phyloP scores from a whole-genome alignment of 2,113 vertebrate genomes.

The Megalops atlanticus region DNA sequence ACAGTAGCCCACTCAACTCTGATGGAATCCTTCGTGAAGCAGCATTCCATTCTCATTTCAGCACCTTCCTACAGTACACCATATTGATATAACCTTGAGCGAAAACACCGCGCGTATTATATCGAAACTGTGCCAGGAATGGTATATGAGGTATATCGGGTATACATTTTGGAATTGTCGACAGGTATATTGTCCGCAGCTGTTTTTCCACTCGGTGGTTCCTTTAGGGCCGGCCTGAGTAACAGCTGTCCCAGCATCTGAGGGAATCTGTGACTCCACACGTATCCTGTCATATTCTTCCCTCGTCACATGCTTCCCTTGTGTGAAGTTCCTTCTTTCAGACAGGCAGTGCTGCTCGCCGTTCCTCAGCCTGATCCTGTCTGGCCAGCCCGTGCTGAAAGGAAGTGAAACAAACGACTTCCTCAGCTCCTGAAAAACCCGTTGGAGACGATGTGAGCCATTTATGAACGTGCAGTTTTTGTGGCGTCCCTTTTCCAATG shows the following conservation, averaged over 20 bases:
- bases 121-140: neutral
- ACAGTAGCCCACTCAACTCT: neutral
- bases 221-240: neutral
- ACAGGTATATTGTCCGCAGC: neutral
- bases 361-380: neutral
- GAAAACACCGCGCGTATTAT: neutral
- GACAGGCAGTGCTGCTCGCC: neutral
- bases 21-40: neutral
- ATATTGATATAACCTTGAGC: neutral
- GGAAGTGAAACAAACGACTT: neutral
- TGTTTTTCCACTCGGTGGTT: neutral
- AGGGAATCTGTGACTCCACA: neutral
- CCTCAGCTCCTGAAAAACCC: neutral
- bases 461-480: neutral
- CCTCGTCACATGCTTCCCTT: neutral
- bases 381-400: neutral
- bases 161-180: neutral
- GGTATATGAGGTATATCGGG: neutral
- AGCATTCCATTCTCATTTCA: neutral
- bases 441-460: neutral
- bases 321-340: neutral
- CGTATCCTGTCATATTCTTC: constrained; percentile 6
- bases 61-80: neutral
- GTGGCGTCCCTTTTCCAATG: neutral
- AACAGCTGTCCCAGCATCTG: neutral